Percentiles rank a stretch among this genome's conserved stretches.
phyloP scores from a whole-genome alignment of 2,888 invertebrate genomes.

The Cantharis rufa region DNA sequence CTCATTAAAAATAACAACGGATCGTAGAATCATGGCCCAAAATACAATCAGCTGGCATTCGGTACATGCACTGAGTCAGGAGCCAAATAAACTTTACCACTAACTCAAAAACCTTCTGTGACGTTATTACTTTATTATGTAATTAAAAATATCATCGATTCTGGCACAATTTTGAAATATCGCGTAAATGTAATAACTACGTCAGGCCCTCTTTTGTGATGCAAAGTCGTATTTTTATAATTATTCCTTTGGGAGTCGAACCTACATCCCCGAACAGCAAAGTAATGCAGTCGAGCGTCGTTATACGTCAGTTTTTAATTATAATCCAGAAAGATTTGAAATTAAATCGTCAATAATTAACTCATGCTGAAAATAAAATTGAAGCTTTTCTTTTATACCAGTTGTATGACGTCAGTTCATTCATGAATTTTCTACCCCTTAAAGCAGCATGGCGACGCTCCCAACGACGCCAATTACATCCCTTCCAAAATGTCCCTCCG shows the following conservation, averaged over 20 bases:
- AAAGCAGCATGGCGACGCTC: constrained; percentile 30
- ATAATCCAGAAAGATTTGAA: not conserved
- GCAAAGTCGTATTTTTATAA: not conserved
- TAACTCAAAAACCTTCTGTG: constrained; percentile 32
- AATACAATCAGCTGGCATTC: constrained; percentile 49
- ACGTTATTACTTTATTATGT: constrained; percentile 31
- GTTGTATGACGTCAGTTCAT: constrained; percentile 45
- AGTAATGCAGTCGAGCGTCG: not conserved
- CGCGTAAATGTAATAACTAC: not conserved
- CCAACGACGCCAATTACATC: constrained; percentile 14
- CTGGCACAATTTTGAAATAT: constrained; percentile 19
- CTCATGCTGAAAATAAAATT: not conserved
- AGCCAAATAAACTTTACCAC: constrained; percentile 40
- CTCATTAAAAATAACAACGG: constrained; percentile 48
- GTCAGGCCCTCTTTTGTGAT: not conserved
- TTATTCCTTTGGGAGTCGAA: not conserved
- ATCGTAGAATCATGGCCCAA: constrained; percentile 47
- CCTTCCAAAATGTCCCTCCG: constrained; percentile 18
- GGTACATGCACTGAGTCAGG: constrained; percentile 44
- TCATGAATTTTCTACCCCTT: constrained; percentile 42
- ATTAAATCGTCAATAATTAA: not conserved
- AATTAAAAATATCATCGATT: constrained; percentile 16
- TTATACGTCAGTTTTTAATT: not conserved
- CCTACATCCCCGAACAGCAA: not conserved
- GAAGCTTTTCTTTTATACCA: not conserved